phyloP scores from a whole-genome alignment of 1,140 invertebrate species.

The Babylonia areolata region DNA sequence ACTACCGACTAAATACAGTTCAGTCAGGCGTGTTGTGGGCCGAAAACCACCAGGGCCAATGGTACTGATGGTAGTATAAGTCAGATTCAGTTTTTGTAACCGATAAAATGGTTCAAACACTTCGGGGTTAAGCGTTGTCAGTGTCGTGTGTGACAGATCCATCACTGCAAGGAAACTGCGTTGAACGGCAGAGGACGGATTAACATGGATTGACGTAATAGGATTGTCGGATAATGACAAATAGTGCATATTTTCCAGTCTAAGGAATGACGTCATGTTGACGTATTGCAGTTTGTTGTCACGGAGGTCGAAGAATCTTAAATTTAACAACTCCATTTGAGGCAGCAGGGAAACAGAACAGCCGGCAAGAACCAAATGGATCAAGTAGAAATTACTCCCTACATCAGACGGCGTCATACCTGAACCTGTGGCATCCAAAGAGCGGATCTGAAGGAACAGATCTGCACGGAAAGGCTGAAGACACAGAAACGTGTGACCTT shows the following conservation, averaged over 20 bases:
- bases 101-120: slow-evolving; percentile 23
- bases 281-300: slow-evolving; percentile 29
- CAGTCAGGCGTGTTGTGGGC: background rate
- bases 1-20: background rate
- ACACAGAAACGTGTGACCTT: slow-evolving; percentile 9
- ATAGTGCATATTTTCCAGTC: slow-evolving; percentile 15
- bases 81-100: slow-evolving; percentile 13
- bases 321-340: background rate
- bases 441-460: background rate
- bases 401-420: background rate
- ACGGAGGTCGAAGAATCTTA: slow-evolving; percentile 23
- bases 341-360: background rate
- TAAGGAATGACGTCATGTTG: background rate
- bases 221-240: slow-evolving; percentile 30
- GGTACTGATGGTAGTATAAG: background rate
- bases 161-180: background rate
- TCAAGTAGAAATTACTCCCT: background rate
- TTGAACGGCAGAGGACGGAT: background rate
- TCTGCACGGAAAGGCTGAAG: background rate
- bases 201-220: background rate
- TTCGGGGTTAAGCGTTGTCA: slow-evolving; percentile 3
- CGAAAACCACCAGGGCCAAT: background rate
- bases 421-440: background rate
- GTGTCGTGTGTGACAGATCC: background rate
- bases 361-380: background rate